Evolutionary conservation across 2,888 invertebrate species (phyloP), one percentile per base, ranked within the genome.

Genomic region (Eurois occulta): DNA sequence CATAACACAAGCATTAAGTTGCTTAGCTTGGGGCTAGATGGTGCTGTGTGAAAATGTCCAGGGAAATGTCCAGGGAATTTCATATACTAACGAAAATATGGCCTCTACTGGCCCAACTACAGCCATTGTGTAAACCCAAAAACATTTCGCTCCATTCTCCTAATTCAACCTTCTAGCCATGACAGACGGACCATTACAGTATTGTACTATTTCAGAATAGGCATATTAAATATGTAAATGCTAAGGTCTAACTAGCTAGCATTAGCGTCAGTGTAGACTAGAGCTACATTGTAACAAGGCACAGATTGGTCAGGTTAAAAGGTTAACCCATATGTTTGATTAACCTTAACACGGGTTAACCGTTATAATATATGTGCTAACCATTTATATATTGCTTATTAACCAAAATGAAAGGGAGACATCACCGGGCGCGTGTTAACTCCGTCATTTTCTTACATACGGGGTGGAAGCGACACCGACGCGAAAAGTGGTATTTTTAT

Each of bases 221-320:
- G 75, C 75, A 78, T 85, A 76, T 76, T 77, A 79, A 85, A 80
- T 78, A 87, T 84, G 81, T 68, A 87, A 84, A 77, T 85, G 73
- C 35, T 70, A 62, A 78, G 68, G 67, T 64, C 77, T 74, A 72
- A 75, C 68, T 72, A 68, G 70, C 58, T 41, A 32, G 69, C 41
- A 52, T 78, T 87, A 77, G 62, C 67, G 72, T 43, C 32, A 62
- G 62, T 32, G 13, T 21, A 62, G 21, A 62, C 35, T 62, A 21
- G 62, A 35, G 35, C 32, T 11, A 35, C 10, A n/a, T 62, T 62
- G 35, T 62, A 16, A 32, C 11, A 35, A 21, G 10, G 10, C 35
- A 5, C 62, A 21, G 21, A 62, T 35, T 62, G 21, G 32, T 21
- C 60, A 32, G 18, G 21, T 21, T 4, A 35, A 62, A 32, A 32